A percentile compares a stretch with the other conserved stretches of the same genome.
Conservation (phyloP, 2,113 vertebrate species). For the Campylorhamphus procurvoides region DNA sequence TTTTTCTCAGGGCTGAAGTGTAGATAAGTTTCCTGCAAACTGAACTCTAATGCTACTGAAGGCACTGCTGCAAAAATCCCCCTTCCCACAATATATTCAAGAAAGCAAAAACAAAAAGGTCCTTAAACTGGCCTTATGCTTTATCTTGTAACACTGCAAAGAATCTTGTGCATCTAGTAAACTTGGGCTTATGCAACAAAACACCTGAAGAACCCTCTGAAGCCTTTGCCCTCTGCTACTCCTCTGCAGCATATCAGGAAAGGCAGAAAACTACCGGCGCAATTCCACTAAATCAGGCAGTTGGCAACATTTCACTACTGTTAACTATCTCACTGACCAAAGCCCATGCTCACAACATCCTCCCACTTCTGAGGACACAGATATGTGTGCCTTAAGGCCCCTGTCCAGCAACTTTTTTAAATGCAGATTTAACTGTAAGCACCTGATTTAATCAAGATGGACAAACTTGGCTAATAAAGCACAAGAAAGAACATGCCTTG, state of each 20-base stretch:
- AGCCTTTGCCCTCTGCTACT: neutral
- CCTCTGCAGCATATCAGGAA: neutral
- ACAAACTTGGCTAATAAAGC: neutral
- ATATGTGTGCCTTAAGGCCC: accelerated
- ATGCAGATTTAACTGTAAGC: neutral
- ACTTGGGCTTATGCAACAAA: neutral
- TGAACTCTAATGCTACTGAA: neutral
- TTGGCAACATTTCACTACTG: neutral
- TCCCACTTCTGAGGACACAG: neutral
- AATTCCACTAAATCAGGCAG: neutral
- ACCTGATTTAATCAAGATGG: neutral
- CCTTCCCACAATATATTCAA: neutral
- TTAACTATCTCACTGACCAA: neutral
- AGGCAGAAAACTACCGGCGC: neutral
- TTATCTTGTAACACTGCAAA: neutral
- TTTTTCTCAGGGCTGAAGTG: neutral
- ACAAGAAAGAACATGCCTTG: neutral
- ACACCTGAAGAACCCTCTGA: neutral
- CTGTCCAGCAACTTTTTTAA: neutral
- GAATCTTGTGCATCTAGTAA: neutral
- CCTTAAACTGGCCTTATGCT: neutral
- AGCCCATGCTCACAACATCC: neutral
- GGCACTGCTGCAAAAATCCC: neutral
- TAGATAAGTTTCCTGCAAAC: neutral
- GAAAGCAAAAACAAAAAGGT: neutral